Evolutionary conservation across 2,888 invertebrate genomes (phyloP), one percentile per base, ranked within the genome.

Genomic region (Willowsia nigromaculata): DNA sequence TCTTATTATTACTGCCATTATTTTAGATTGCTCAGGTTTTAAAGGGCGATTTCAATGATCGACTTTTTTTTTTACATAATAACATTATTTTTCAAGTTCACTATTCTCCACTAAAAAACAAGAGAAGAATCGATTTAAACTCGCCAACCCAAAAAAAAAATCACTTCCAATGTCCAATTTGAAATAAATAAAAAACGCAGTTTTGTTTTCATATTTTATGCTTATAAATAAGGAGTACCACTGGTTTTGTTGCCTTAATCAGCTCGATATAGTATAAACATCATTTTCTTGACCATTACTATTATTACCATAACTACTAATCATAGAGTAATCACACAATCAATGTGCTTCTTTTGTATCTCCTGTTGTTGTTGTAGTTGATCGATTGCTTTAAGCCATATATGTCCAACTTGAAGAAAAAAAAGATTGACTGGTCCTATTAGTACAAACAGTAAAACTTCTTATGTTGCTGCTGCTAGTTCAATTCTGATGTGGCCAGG

Each of bases 351-450:
- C 5, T 68, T 68, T 3, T 50, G 22, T 25, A 11, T 25, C 40
- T 50, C 2, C 18, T 78, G 30, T 40, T 68, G 37, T 27, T 82
- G 43, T 59, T 85, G 59, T 74, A 82, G 74, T 88, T 88, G 88
- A 88, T 88, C 88, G 78, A 88, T 88, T 88, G 83, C 83, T 83
- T 62, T 76, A 22, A 78, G 83, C 88, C 88, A 76, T 88, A 88
- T 88, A 88, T 76, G 88, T 88, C 65, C 53, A 74, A 59, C 11
- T n/a, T n/a, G n/a, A n/a, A n/a, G n/a, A n/a, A 13, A 74, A 82
- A 71, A 87, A 30, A 81, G 76, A 87, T 71, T 71, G 87, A 74
- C 68, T 82, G 80, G 43, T 85, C 59, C 78, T 76, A 65, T 74
- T 74, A 74, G 74, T 74, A 22, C 74, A 59, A 59, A 59, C 74